These are phyloP conservation scores for Trichomalopsis sarcophagae DNA, from an alignment of 1,140 invertebrate species.

Conservation along the genomic window DNA sequence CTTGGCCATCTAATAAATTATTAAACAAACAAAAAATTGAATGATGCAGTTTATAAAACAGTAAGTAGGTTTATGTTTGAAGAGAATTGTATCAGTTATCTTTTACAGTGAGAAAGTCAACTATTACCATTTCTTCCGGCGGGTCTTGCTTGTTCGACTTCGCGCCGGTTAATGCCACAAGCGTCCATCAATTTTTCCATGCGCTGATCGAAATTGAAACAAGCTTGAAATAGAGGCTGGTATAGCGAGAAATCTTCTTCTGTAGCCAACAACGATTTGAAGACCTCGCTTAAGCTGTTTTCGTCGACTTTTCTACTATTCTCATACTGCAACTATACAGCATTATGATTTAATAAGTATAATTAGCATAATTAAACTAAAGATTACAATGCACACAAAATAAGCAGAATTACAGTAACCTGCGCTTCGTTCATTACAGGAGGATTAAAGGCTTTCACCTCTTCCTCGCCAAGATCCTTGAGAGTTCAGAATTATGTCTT, in stretches of 20 bases:
- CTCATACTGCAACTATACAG: neutral
- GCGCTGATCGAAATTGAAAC: slow-evolving; percentile 83
- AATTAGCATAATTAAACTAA: too few relatives aligned
- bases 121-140: neutral
- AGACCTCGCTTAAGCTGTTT: neutral
- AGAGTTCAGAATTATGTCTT: neutral
- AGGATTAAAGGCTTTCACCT: neutral
- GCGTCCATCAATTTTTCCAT: slow-evolving; percentile 77
- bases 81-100: too few relatives aligned
- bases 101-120: neutral
- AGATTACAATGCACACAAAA: neutral
- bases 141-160: neutral
- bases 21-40: neutral
- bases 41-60: neutral
- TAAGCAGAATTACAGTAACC: neutral
- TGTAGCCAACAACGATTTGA: slow-evolving; percentile 81
- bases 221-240: slow-evolving; percentile 88
- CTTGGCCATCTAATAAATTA: neutral
- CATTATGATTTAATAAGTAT: neutral
- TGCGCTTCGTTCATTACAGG: too few relatives aligned
- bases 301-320: neutral
- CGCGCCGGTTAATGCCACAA: too few relatives aligned
- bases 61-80: too few relatives aligned
- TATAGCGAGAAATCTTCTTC: slow-evolving; percentile 87
- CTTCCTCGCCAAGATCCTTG: neutral